Evolutionary conservation across 2,797 vertebrate species (phyloP).

Genomic region (Leptatherina wallacei): DNA sequence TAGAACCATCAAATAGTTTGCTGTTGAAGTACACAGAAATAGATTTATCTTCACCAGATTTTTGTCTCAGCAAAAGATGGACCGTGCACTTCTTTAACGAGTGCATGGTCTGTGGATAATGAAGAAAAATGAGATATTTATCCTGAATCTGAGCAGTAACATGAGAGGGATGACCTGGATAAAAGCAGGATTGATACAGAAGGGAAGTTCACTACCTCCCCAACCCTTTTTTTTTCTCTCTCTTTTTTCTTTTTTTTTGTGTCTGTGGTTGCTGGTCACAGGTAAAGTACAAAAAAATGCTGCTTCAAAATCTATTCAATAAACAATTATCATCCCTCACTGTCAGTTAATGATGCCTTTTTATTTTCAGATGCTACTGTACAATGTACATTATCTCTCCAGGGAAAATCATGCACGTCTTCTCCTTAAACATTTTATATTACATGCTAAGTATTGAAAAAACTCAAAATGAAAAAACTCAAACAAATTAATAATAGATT

Average conservation of each 20-base stretch:
- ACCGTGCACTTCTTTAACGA: too few species aligned
- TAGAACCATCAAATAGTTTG: constrained; percentile 9
- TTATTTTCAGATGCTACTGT: constrained; percentile 50
- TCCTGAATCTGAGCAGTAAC: background rate
- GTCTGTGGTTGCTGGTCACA: too few species aligned
- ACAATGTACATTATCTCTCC: constrained; percentile 24
- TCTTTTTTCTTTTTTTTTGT: too few species aligned
- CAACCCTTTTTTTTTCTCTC: too few species aligned
- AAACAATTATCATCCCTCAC: constrained; percentile 47
- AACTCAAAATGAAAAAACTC: background rate
- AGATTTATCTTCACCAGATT: constrained; percentile 11
- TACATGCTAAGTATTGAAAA: constrained; percentile 2
- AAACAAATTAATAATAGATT: background rate
- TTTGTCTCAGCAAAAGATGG: constrained; percentile 11
- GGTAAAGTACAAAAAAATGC: constrained; percentile 8
- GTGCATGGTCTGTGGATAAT: constrained; percentile 5
- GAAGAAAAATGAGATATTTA: constrained; percentile 38
- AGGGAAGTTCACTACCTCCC: background rate
- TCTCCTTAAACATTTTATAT: constrained; percentile 16
- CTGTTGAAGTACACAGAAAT: constrained; percentile 13
- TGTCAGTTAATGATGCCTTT: constrained; percentile 46
- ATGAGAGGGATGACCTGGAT: constrained; percentile 1
- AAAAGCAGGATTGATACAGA: constrained; percentile 4
- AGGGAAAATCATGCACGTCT: constrained; percentile 28
- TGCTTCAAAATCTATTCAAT: constrained; percentile 29